Base-by-base conservation (phyloP, 1,140 invertebrate genomes). In the Drosophila paulistorum region DNA sequence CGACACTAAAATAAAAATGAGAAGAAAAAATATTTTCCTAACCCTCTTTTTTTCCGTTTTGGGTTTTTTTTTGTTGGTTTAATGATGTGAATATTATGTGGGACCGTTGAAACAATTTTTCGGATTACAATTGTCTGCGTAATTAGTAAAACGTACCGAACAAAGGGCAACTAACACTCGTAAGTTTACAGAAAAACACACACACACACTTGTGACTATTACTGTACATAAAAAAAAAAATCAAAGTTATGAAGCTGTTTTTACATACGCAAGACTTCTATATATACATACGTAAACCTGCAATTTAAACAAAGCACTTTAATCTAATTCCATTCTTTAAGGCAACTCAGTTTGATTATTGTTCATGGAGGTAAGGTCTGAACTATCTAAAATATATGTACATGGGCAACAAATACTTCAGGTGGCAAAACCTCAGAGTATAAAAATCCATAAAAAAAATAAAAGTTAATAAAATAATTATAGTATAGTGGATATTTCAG, bases 71-170 rank as follows among this genome's bases (percentile, higher is more conserved):
- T 30, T 30, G 7, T n/a, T 45, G 48, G 39, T 39, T 70, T 64
- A 78, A 75, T 77, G 59, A 74, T 77, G 75, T 69, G 75, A 77
- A 66, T 60, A 67, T 77, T 70, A 35, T 64, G 62, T 70, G 37
- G 61, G 26, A 58, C 35, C 39, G 39, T 10, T 35, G 17, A 59
- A 67, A 71, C 54, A 64, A 62, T 64, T 71, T 68, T 71, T 65
- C 35, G 59, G 33, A 74, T 54, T 71, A 45, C 59, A 61, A 71
- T 71, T 74, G 71, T 77, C 45, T 77, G 55, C 45, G 64, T 60
- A 68, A 77, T 64, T 41, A 54, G 58, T 57, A 60, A 48, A 30
- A 64, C 45, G 60, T 42, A 62, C 60, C 41, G 60, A 62, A 62
- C 60, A 62, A 62, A 62, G 41, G 39, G 60, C 60, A 45, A 62